A percentile compares a stretch with the other conserved stretches of the same genome.
Evolutionary conservation across 2,797 vertebrate species (phyloP).

Genomic region (Girardinus metallicus): DNA sequence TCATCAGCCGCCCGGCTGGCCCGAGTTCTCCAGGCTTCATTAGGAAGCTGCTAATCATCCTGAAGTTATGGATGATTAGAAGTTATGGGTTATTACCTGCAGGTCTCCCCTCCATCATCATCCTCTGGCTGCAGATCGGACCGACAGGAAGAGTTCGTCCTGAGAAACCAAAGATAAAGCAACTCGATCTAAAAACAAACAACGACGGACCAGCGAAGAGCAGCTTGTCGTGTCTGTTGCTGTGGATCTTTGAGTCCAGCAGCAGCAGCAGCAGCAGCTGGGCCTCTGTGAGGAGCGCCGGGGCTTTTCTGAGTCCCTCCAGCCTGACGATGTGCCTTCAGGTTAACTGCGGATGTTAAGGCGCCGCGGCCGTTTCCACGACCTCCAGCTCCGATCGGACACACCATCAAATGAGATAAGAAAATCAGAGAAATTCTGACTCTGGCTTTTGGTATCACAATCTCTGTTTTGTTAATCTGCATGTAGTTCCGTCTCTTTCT

Average conservation of each 20-base stretch:
- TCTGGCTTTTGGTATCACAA: not conserved
- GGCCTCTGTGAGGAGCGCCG: not conserved
- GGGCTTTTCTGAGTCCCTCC: not conserved
- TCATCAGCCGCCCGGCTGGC: not conserved
- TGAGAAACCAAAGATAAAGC: not conserved
- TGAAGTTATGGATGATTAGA: not conserved
- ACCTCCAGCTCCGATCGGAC: not conserved
- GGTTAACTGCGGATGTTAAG: not conserved
- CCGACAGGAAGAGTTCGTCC: not conserved
- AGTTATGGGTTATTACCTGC: slow-evolving; percentile 39
- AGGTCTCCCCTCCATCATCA: slow-evolving; percentile 26
- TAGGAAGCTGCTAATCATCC: slow-evolving; percentile 33
- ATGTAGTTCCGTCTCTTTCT: not conserved
- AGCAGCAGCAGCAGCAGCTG: not conserved
- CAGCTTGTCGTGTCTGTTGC: no score
- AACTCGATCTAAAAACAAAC: no score
- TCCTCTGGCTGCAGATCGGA: slow-evolving; percentile 7
- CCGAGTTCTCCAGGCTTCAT: slow-evolving; percentile 34
- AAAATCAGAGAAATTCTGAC: not conserved
- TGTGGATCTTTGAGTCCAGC: no score
- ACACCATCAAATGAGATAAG: not conserved
- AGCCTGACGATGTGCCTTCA: not conserved
- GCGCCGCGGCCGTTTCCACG: no score
- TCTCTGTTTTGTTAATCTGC: not conserved
- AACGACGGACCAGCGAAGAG: no score